Evolutionary conservation across 1,140 invertebrate genomes (phyloP).

Genomic region (Diachasmimorpha longicaudata): DNA sequence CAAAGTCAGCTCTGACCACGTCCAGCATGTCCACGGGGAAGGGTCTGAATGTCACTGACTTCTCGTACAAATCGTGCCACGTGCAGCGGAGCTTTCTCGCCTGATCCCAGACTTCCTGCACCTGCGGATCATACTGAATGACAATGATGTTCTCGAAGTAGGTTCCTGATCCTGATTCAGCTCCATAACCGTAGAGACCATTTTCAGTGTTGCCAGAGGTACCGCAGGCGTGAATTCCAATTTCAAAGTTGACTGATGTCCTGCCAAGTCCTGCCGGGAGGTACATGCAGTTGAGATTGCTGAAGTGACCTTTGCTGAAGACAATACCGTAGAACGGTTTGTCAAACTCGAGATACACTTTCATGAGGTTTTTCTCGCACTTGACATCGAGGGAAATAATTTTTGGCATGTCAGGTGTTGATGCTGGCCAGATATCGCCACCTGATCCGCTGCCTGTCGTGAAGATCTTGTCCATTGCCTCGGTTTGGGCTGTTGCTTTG

Average conservation of each 20-base stretch:
- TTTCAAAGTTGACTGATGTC: conserved; percentile 87
- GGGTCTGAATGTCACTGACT: conserved; percentile 91
- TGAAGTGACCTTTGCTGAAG: conserved; percentile 91
- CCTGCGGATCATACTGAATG: conserved; percentile 92
- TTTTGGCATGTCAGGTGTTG: conserved; percentile 86
- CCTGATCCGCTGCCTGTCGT: conserved; percentile 50
- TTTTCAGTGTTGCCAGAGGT: conserved; percentile 91
- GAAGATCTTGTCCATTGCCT: conserved; percentile 69
- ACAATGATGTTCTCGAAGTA: conserved; percentile 96
- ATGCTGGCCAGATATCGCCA: conserved; percentile 82
- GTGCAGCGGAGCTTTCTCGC: conserved; percentile 90
- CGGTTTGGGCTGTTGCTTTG: conserved; percentile 56
- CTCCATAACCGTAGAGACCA: conserved; percentile 81
- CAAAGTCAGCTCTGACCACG: conserved; percentile 91
- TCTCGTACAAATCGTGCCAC: conserved; percentile 96
- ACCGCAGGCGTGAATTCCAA: conserved; percentile 88
- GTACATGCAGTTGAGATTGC: conserved; percentile 90
- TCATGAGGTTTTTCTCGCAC: conserved; percentile 93
- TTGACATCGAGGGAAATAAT: conserved; percentile 91
- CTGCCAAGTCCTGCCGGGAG: conserved; percentile 85
- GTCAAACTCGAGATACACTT: conserved; percentile 90
- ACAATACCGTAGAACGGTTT: conserved; percentile 95
- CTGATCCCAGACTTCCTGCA: conserved; percentile 96
- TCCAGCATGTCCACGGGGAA: conserved; percentile 96
- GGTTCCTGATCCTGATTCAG: conserved; percentile 85